phyloP scores from a whole-genome alignment of 2,797 vertebrate genomes.

The Dromococcyx pavoninus region DNA sequence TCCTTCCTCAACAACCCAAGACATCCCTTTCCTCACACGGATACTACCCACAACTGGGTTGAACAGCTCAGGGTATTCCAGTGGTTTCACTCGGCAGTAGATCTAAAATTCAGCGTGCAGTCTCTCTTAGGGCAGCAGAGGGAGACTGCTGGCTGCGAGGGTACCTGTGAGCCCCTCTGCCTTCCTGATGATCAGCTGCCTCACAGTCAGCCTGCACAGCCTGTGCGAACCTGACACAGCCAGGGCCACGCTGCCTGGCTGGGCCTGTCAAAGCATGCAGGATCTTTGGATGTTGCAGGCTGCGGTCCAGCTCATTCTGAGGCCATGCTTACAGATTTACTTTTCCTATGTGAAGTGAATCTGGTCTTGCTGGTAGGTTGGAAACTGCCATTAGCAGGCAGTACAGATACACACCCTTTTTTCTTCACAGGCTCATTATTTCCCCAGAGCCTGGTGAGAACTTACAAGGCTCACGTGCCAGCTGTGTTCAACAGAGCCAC shows the following conservation, averaged over 20 bases:
- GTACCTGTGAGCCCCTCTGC: neutral
- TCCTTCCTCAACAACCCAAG: neutral
- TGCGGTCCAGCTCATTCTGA: neutral
- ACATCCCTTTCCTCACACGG: neutral
- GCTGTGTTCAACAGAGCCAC: neutral
- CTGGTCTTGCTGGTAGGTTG: neutral
- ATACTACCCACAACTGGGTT: neutral
- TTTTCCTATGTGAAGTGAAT: neutral
- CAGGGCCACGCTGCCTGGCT: neutral
- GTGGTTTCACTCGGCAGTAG: neutral
- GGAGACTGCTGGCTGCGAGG: neutral
- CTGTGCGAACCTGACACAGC: neutral
- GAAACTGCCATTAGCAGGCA: neutral
- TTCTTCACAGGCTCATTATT: neutral
- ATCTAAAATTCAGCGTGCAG: neutral
- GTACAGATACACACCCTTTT: neutral
- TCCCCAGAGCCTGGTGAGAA: neutral
- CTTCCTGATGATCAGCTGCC: neutral
- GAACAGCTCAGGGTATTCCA: neutral
- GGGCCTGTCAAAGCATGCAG: neutral
- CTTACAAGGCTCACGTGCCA: fast-evolving
- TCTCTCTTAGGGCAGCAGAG: neutral
- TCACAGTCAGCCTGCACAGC: neutral
- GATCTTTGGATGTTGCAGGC: neutral
- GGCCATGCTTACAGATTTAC: neutral